Conservation (phyloP, 1,140 invertebrate genomes). For the Platorchestia sp. region DNA sequence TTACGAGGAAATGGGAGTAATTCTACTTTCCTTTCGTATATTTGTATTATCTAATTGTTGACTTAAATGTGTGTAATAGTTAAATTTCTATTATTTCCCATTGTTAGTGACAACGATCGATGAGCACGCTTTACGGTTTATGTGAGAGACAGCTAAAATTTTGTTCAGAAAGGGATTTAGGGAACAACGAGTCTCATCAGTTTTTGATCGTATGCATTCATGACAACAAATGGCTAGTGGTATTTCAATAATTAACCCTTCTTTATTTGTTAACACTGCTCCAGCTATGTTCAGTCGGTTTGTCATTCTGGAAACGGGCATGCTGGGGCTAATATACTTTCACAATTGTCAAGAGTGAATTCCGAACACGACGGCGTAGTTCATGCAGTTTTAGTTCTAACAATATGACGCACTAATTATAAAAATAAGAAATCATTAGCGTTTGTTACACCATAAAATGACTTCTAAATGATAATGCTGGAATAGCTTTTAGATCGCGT, state of each 20-base stretch:
- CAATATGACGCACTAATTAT: too few relatives aligned
- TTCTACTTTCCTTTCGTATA: neutral
- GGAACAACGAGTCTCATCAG: neutral
- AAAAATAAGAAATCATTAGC: too few relatives aligned
- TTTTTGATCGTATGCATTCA: neutral
- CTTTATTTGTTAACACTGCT: neutral
- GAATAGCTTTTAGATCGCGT: too few relatives aligned
- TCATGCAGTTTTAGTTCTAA: too few relatives aligned
- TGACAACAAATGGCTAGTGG: neutral
- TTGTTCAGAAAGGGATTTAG: neutral
- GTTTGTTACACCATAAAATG: too few relatives aligned
- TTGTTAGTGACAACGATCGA: neutral
- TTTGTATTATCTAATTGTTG: neutral
- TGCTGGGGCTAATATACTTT: too few relatives aligned
- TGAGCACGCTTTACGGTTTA: neutral
- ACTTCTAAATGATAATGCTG: too few relatives aligned
- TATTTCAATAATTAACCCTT: neutral
- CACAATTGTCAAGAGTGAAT: too few relatives aligned
- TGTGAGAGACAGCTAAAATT: neutral
- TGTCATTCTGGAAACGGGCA: too few relatives aligned
- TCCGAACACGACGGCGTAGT: too few relatives aligned
- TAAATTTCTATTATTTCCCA: neutral
- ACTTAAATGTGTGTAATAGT: neutral
- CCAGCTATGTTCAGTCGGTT: too few relatives aligned
- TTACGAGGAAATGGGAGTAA: slow-evolving; percentile 82